Base-by-base conservation (phyloP, 2,113 vertebrate species). In the Falcunculus frontatus region DNA sequence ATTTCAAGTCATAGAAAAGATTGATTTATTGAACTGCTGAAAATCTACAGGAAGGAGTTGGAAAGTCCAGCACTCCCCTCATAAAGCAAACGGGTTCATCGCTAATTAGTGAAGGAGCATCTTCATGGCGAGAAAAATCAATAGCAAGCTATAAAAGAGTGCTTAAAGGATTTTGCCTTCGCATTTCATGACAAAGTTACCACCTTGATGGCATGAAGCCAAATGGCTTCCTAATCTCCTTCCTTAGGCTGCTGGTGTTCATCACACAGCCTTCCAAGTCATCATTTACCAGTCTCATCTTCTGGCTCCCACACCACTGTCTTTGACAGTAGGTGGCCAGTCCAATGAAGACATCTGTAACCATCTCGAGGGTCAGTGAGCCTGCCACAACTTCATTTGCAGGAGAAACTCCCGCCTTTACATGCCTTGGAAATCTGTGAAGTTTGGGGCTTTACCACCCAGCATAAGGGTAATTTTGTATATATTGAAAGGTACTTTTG, bases 41-140 rank as follows among this genome's bases (percentile, higher is more conserved):
- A 87, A 72, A 94, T 75, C 89, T 93, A 87, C 78, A 82, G 85
- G 75, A 96, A 94, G 83, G 30, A 86, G 75, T 8, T 47, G 65
- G 42, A 56, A 93, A 93, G 84, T 86, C 84, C 90, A 88, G 60
- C 46, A 69, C 26, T 90, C 41, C 63, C 35, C 67, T 84, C 79
- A 70, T 84, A 95, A 90, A 93, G 92, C 87, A 50, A 73, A 74
- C 2, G 3, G 49, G 90, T 80, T 96, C 93, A 63, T 64, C 0
- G 1, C 68, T 95, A 96, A 96, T 96, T 96, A 96, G 86, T 65
- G 73, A 91, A 88, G 75, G 67, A 94, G 65, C n/a, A 12, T 95
- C 91, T 94, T 94, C 92, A 68, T n/a, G 57, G 68, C 11, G 16
- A 96, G 76, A 84, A 93, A 96, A 96, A 97, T 96, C 92, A 95